Evolutionary conservation across 2,113 vertebrate genomes (phyloP), one percentile per base, ranked within the genome.

Genomic region (Strigops habroptila): DNA sequence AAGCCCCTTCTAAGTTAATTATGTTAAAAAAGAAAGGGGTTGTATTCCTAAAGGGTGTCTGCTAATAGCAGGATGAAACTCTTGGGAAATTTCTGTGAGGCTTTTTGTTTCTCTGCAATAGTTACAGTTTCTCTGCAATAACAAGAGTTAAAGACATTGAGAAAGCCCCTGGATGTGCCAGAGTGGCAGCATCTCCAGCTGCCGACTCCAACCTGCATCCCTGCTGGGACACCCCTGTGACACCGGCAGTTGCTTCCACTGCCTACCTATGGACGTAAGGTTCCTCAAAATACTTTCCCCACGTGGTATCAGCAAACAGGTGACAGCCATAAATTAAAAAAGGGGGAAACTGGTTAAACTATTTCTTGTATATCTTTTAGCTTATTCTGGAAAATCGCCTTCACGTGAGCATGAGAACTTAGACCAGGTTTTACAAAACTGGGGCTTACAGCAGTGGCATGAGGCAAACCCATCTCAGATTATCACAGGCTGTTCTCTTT

Each of bases 261-360:
- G 31, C 68, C 19, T 7, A 1, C 65, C 67, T 88, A 0, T 4
- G 55, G 51, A 7, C 3, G 0, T 5, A 67, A 23, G 27, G 7
- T 37, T 31, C 44, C 51, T 79, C 69, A 17, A 37, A 49, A n/a
- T 35, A 2, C 21, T 46, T 13, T 46, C 55, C 33, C 23, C 43
- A 10, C 0, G 0, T 55, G 64, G 5, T 19, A 19, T 4, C 62
- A 73, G 65, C 65, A 31, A 68, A 21, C 24, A 52, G 30, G 44
- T 80, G 62, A 35, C 60, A 63, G 59, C 25, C 31, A 24, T 44
- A 28, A 90, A 62, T 70, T 15, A 13, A 57, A 14, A 14, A 6
- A 19, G 8, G 7, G 3, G 7, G 3, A 2, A n/a, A 41, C 4
- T 35, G 41, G 25, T 21, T 19, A 18, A 14, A 4, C 41, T 48